These are phyloP conservation scores for Sula dactylatra DNA, from an alignment of 2,113 vertebrate species.

Conservation along the genomic window DNA sequence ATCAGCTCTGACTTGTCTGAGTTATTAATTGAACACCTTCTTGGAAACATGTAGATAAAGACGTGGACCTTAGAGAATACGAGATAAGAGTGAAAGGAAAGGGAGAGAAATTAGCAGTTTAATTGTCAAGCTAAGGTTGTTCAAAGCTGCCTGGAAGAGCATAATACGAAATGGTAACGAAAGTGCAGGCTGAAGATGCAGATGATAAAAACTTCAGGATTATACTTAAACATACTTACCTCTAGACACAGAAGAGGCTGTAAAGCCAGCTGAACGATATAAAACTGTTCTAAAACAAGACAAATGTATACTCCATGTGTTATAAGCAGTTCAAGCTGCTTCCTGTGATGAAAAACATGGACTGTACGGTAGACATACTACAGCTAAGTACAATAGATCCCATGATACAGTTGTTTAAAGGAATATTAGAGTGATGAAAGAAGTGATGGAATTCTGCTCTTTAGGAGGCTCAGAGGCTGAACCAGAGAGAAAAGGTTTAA, in stretches of 20 bases:
- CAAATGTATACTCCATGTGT: constrained; percentile 54
- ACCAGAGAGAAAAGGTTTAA: neutral
- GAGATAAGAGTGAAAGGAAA: constrained; percentile 57
- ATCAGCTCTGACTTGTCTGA: constrained; percentile 52
- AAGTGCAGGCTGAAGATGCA: neutral
- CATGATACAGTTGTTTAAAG: constrained; percentile 54
- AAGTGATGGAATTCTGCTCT: constrained; percentile 65
- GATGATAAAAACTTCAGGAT: constrained; percentile 49
- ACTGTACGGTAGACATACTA: constrained; percentile 25
- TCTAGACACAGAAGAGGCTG: constrained; percentile 18
- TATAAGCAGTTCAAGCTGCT: constrained; percentile 67
- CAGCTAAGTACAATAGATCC: constrained; percentile 56
- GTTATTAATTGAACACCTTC: constrained; percentile 70
- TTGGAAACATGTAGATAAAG: constrained; percentile 65
- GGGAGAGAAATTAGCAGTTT: constrained; percentile 53
- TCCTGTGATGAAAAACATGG: constrained; percentile 68
- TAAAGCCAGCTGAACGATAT: constrained; percentile 47
- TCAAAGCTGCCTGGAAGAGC: constrained; percentile 39
- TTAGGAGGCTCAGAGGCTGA: constrained; percentile 48
- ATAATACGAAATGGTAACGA: neutral
- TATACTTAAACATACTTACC: constrained; percentile 40
- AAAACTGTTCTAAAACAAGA: constrained; percentile 58
- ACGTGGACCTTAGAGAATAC: constrained; percentile 38
- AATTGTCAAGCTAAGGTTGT: constrained; percentile 15
- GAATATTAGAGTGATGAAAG: constrained; percentile 69